Conservation (phyloP, 2,888 invertebrate species). For the Parochlus steinenii region DNA sequence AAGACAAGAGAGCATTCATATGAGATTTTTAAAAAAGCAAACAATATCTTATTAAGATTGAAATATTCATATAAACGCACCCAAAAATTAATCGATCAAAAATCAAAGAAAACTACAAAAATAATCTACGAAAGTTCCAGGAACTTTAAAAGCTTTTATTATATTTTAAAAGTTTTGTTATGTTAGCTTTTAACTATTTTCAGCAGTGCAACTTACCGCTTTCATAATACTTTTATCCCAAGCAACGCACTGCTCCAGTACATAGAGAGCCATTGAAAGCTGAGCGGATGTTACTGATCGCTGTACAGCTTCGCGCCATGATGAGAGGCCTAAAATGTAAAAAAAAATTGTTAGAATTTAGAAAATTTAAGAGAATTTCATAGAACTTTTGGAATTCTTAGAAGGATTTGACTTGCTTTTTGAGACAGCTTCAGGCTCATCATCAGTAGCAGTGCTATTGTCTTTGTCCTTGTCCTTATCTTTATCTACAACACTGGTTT, state of each 20-base stretch:
- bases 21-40: no score
- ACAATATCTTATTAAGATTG: no score
- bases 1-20: no score
- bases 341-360: background rate
- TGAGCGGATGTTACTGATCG: conserved; percentile 79
- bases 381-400: no score
- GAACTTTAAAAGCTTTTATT: no score
- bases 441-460: background rate
- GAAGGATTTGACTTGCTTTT: conserved; percentile 18
- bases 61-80: background rate
- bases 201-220: conserved; percentile 59
- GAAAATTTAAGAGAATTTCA: conserved; percentile 1
- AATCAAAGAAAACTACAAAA: conserved; percentile 5
- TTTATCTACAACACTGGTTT: no score
- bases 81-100: conserved; percentile 2
- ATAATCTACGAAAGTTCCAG: conserved; percentile 1
- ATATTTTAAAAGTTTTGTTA: no score
- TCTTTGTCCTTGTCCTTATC: no score
- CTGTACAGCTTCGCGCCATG: conserved; percentile 80
- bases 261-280: conserved; percentile 74
- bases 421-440: conserved; percentile 8
- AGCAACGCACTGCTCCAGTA: conserved; percentile 81
- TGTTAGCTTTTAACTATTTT: conserved; percentile 16
- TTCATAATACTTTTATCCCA: conserved; percentile 99
- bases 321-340: conserved; percentile 40